Conservation (phyloP, 37 sponge, comb jelly and placozoan genomes). For the Aphrocallistes beatrix region DNA sequence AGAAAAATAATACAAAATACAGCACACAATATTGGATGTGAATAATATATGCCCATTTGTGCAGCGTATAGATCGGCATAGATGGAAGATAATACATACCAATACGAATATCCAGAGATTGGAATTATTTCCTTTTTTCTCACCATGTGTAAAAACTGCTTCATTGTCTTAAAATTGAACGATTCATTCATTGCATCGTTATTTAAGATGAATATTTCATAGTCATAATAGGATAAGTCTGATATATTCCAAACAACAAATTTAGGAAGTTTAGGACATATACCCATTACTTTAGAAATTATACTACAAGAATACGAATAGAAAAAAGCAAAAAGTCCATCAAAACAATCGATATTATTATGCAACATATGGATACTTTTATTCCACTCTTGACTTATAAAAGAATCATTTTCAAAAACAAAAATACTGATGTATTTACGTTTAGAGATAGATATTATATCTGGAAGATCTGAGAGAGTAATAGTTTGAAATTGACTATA, state of each 20-base stretch:
- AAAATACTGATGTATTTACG: not conserved
- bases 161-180: not conserved
- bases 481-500: not conserved
- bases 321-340: too few species aligned
- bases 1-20: too few species aligned
- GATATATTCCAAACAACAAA: not conserved
- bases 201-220: not conserved
- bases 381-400: not conserved
- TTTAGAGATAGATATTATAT: not conserved
- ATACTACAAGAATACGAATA: not conserved
- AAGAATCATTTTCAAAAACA: not conserved
- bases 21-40: not conserved
- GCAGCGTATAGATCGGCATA: not conserved
- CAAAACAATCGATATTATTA: too few species aligned
- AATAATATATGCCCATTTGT: not conserved
- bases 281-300: not conserved
- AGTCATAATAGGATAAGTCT: not conserved
- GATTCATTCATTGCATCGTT: not conserved
- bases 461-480: not conserved
- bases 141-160: not conserved
- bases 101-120: not conserved
- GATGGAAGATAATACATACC: not conserved
- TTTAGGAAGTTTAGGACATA: not conserved
- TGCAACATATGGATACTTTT: not conserved
- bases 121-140: not conserved